These are phyloP conservation scores for Sardinella longiceps DNA, from an alignment of 2,797 vertebrate genomes.

Conservation along the genomic window DNA sequence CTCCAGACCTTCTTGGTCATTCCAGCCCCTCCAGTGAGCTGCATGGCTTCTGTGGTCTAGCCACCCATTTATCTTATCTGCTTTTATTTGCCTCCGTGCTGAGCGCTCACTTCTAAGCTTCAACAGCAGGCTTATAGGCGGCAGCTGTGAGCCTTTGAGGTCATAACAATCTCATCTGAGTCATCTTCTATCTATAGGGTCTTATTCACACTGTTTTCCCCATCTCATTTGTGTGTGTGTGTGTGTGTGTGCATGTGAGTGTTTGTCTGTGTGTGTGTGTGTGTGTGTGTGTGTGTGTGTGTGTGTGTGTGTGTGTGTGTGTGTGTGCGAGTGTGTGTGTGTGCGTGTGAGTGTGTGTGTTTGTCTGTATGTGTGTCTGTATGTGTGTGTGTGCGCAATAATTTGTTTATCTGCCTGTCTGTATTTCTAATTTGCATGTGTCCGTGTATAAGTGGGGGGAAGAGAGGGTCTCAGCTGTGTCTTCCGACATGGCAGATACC, in stretches of 20 bases:
- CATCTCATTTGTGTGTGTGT: background rate
- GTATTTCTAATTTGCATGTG: background rate
- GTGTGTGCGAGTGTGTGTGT: background rate
- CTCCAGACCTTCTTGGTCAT: background rate
- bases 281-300: slow-evolving; percentile 30
- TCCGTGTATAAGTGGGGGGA: background rate
- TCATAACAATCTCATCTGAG: background rate
- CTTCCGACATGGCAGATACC: slow-evolving; percentile 71
- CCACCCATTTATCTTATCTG: background rate
- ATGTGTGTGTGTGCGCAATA: slow-evolving; percentile 21
- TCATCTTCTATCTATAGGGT: background rate
- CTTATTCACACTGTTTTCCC: slow-evolving; percentile 18
- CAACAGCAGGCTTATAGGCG: background rate
- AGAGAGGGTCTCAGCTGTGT: slow-evolving; percentile 62
- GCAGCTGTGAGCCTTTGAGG: background rate
- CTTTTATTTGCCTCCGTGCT: background rate
- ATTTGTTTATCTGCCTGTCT: background rate
- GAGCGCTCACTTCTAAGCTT: background rate
- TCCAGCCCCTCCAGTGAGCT: background rate
- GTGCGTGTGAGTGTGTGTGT: background rate
- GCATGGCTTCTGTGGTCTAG: background rate
- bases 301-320: background rate
- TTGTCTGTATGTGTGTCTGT: background rate
- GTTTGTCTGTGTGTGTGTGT: slow-evolving; percentile 23
- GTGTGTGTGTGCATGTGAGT: background rate